phyloP scores from a whole-genome alignment of 2,797 vertebrate species.

The Sitta carolinensis region DNA sequence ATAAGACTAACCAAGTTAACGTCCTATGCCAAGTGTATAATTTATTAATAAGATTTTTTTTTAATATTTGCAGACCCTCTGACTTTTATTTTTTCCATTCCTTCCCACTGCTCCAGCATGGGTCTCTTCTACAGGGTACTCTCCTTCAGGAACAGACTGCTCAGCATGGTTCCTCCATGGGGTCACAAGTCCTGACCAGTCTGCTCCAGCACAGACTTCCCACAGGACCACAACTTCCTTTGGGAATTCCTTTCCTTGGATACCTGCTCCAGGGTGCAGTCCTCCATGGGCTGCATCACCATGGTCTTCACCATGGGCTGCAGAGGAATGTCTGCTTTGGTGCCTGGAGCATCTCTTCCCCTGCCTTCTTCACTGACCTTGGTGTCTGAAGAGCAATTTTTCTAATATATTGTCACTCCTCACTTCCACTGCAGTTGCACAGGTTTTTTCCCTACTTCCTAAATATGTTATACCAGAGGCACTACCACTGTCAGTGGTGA shows the following conservation, averaged over 20 bases:
- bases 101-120: neutral
- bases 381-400: neutral
- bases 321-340: neutral
- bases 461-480: neutral
- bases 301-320: neutral
- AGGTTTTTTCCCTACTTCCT: neutral
- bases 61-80: neutral
- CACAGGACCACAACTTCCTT: neutral
- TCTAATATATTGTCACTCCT: neutral
- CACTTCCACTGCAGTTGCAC: neutral
- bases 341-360: neutral
- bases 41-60: neutral
- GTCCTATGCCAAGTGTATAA: neutral
- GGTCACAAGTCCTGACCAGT: neutral
- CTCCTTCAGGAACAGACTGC: neutral
- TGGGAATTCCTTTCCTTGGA: too few species aligned
- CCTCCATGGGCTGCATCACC: neutral
- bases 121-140: neutral
- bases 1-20: neutral
- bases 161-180: neutral
- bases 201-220: neutral
- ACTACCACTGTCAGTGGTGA: neutral
- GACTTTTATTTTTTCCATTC: neutral
- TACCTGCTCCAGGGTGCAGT: neutral
- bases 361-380: neutral